phyloP scores from a whole-genome alignment of 2,797 vertebrate species.

The Sebastes ruberrimus region DNA sequence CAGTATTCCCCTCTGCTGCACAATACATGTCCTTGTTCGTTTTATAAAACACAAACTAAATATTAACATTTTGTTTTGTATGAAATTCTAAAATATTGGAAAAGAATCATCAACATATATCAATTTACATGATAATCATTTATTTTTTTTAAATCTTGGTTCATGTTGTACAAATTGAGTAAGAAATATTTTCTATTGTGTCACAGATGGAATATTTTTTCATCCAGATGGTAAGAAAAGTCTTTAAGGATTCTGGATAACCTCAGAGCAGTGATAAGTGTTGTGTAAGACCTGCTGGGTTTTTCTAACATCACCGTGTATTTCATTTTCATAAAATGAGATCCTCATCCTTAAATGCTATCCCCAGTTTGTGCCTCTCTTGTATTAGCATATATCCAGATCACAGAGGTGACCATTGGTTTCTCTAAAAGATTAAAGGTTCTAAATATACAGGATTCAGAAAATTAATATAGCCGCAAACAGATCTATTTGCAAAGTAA shows the following conservation, averaged over 20 bases:
- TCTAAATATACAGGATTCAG: neutral
- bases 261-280: neutral
- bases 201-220: neutral
- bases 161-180: neutral
- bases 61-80: neutral
- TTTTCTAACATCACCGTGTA: neutral
- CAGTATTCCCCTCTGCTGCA: neutral
- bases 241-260: neutral
- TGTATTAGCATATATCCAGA: neutral
- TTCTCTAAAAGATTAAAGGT: neutral
- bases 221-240: neutral
- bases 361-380: neutral
- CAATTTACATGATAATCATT: neutral
- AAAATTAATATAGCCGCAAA: neutral
- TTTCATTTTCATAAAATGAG: neutral
- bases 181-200: neutral
- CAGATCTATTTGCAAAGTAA: neutral
- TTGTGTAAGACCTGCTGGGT: neutral
- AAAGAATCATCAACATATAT: neutral
- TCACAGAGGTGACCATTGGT: neutral
- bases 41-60: neutral
- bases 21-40: neutral
- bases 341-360: neutral
- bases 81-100: neutral
- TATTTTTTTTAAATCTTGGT: neutral